phyloP scores from a whole-genome alignment of 2,797 vertebrate genomes.

The Neolamprologus multifasciatus region DNA sequence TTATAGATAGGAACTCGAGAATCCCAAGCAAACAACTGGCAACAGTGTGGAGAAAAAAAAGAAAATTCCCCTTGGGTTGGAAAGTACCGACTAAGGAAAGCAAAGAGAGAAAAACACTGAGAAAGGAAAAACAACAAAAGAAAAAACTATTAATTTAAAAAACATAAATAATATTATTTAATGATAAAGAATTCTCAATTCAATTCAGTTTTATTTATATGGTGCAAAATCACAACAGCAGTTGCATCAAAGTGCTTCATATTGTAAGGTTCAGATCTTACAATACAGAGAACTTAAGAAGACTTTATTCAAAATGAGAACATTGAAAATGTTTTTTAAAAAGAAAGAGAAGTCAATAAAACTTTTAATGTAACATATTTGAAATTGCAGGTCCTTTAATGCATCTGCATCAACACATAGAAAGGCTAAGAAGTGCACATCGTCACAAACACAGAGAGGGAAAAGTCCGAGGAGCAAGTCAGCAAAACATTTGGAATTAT shows the following conservation, averaged over 20 bases:
- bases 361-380: accelerated
- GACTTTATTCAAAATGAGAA: not conserved
- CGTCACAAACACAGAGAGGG: not conserved
- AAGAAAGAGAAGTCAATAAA: not conserved
- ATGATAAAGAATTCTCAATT: not conserved
- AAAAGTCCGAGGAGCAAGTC: not conserved
- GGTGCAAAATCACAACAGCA: not conserved
- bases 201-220: not conserved
- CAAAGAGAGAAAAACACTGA: not conserved
- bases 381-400: not conserved
- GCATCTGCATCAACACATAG: not conserved
- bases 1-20: not conserved
- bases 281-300: not conserved
- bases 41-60: not conserved
- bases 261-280: not conserved
- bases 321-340: not conserved
- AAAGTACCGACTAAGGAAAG: not conserved
- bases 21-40: not conserved
- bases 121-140: not conserved
- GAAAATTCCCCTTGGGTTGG: not conserved
- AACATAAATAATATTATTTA: not conserved
- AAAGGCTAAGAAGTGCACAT: not conserved
- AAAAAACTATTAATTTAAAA: accelerated
- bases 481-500: not conserved
- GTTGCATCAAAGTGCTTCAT: not conserved